Evolutionary conservation across 1,140 invertebrate genomes (phyloP), one percentile per base, ranked within the genome.

Genomic region (Leptinotarsa undecemlineata): DNA sequence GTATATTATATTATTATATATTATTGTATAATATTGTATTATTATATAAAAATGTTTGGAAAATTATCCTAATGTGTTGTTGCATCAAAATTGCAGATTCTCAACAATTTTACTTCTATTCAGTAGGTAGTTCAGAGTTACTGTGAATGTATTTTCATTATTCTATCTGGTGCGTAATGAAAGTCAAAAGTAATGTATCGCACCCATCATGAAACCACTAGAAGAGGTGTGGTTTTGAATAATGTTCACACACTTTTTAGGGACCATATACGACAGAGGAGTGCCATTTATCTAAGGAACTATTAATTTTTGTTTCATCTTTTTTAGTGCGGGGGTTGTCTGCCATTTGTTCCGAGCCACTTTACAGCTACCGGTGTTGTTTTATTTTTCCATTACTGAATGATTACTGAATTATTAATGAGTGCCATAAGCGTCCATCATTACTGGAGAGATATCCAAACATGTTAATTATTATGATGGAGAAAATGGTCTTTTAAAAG

Each of bases 161-260:
- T 42, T 11, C 8, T 42, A 42, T 11, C 8, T 42, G 8, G 33
- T 11, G 33, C 1, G 33, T 8, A 42, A 42, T 42, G 33, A 42
- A 8, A 42, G 33, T 42, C 33, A 11, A 42, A 42, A 42, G 33
- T 57, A 57, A 57, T 57, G 17, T 57, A 57, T 57, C 6, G 51
- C 51, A n/a, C 51, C 51, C 78, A 80, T 81, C 79, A 81, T 77
- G 74, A 75, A 77, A 81, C 78, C 75, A 81, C 79, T 77, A 82
- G 79, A 82, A 82, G 77, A 82, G 81, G 81, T 81, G 81, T 78
- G 81, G 81, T 81, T 77, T 75, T 82, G 78, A 82, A 79, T 82
- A 80, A 82, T 82, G 80, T 81, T 82, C 81, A 82, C 81, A 82
- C 81, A 80, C 81, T 82, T 81, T 82, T 82, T 82, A 75, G 76